phyloP scores from a whole-genome alignment of 1,140 invertebrate genomes.

The Anastatus disparis region DNA sequence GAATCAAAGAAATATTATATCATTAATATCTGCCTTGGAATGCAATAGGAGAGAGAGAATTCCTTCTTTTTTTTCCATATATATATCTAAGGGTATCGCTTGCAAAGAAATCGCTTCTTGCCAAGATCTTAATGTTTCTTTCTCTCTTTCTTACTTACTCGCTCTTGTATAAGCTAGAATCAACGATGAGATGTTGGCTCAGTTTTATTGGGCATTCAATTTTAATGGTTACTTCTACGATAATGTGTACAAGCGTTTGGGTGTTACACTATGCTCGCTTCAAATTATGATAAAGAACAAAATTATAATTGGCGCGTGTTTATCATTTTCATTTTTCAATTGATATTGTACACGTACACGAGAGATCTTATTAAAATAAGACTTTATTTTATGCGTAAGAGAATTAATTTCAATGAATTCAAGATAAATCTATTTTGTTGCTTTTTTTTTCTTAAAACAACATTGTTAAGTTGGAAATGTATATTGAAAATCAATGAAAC shows the following conservation, averaged over 20 bases:
- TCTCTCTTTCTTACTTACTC: slow-evolving; percentile 6
- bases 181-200: background rate
- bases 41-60: slow-evolving; percentile 51
- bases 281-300: background rate
- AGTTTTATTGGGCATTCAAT: slow-evolving; percentile 17
- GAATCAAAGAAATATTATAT: slow-evolving; percentile 62
- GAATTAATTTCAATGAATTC: too few species aligned
- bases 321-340: slow-evolving; percentile 12
- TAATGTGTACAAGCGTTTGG: too few species aligned
- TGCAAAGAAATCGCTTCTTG: slow-evolving; percentile 20
- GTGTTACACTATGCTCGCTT: too few species aligned
- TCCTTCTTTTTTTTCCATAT: too few species aligned
- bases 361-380: too few species aligned
- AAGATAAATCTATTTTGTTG: too few species aligned
- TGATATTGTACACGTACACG: too few species aligned
- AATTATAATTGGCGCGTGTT: slow-evolving; percentile 12
- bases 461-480: too few species aligned
- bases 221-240: slow-evolving; percentile 11
- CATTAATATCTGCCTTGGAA: slow-evolving; percentile 56
- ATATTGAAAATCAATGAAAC: too few species aligned
- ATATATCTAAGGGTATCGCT: slow-evolving; percentile 1
- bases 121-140: slow-evolving; percentile 3
- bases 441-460: too few species aligned
- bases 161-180: background rate
- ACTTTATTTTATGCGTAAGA: background rate